Conservation (phyloP, 2,888 invertebrate species). For the Gandaritis pyraliata region DNA sequence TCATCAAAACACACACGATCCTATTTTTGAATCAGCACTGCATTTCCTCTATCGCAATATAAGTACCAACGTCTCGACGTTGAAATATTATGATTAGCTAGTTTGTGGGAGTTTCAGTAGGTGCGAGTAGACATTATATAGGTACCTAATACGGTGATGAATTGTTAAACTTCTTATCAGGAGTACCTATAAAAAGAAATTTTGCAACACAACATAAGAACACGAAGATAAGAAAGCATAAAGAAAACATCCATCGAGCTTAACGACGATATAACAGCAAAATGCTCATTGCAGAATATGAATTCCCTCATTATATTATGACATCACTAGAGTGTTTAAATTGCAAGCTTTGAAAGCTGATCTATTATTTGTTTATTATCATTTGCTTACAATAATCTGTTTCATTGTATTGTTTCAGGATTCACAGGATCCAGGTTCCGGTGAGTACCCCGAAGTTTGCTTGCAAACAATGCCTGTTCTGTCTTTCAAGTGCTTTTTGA, state of each 20-base stretch:
- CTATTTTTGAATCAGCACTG: constrained; percentile 34
- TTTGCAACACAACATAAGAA: too few relatives aligned
- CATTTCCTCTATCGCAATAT: constrained; percentile 39
- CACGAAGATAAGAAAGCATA: too few relatives aligned
- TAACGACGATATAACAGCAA: too few relatives aligned
- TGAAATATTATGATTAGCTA: neutral
- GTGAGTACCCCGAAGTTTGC: constrained; percentile 56
- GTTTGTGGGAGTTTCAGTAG: neutral
- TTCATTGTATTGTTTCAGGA: constrained; percentile 72
- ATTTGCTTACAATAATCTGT: constrained; percentile 36
- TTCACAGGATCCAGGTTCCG: constrained; percentile 66
- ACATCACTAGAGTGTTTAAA: constrained; percentile 23
- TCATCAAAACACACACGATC: constrained; percentile 21
- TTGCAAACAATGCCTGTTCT: constrained; percentile 6
- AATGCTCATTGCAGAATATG: neutral
- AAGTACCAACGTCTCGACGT: constrained; percentile 11
- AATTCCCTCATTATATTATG: neutral
- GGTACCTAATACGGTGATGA: too few relatives aligned
- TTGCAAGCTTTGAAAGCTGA: constrained; percentile 41
- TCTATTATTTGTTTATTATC: constrained; percentile 24
- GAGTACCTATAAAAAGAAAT: too few relatives aligned
- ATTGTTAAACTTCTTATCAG: too few relatives aligned
- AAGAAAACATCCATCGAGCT: too few relatives aligned
- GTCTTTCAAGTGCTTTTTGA: constrained; percentile 15
- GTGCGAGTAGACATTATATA: neutral